These are phyloP conservation scores for Morpho achilles DNA, from an alignment of 2,888 invertebrate genomes.

Conservation along the genomic window DNA sequence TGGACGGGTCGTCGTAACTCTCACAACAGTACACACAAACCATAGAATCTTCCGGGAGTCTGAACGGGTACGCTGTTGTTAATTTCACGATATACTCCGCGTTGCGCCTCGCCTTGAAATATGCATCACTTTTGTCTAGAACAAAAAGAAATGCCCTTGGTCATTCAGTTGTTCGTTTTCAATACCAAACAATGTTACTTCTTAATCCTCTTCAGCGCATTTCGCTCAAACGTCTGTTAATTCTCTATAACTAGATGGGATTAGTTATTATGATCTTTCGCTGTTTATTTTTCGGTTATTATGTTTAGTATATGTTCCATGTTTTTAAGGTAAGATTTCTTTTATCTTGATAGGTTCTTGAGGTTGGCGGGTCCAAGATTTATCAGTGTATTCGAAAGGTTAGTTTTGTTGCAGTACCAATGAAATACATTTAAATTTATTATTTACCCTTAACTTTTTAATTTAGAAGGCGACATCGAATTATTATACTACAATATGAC, in stretches of 20 bases:
- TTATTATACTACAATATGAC: no score
- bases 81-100: slow-evolving; percentile 66
- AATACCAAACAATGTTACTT: slow-evolving; percentile 15
- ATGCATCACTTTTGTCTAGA: slow-evolving; percentile 62
- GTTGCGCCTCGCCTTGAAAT: slow-evolving; percentile 64
- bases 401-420: no score
- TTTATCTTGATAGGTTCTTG: not conserved
- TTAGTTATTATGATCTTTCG: not conserved
- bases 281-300: not conserved
- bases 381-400: no score
- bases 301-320: not conserved
- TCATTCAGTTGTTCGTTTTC: slow-evolving; percentile 47
- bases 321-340: not conserved
- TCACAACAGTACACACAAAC: slow-evolving; percentile 69
- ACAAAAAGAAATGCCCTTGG: slow-evolving; percentile 70
- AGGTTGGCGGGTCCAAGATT: no score
- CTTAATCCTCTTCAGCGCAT: slow-evolving; percentile 17
- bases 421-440: no score
- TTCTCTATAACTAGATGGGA: slow-evolving; percentile 2
- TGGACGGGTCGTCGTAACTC: slow-evolving; percentile 48
- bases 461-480: no score
- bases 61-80: slow-evolving; percentile 70
- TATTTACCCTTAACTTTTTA: no score
- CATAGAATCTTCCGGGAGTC: slow-evolving; percentile 60
- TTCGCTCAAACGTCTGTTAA: slow-evolving; percentile 3